phyloP scores from a whole-genome alignment of 1,140 invertebrate genomes.

The Ceratitis capitata region DNA sequence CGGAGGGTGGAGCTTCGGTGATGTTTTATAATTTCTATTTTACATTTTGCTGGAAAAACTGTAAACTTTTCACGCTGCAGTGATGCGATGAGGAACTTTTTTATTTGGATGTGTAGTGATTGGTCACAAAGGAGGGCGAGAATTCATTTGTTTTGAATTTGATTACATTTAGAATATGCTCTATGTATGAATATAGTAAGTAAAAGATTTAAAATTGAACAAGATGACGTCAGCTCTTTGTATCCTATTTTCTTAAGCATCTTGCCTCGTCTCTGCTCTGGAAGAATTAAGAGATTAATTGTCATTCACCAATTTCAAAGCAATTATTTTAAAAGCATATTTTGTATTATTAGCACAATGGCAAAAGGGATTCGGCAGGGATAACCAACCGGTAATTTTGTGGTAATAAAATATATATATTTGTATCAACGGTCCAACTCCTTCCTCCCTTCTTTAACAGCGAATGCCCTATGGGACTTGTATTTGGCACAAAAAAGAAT shows the following conservation, averaged over 20 bases:
- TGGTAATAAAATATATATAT: too few species aligned
- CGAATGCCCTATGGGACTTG: neutral
- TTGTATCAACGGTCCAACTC: neutral
- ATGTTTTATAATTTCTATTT: neutral
- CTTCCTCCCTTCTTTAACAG: neutral
- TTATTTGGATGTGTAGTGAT: neutral
- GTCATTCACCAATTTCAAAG: constrained; percentile 39
- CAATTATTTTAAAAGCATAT: constrained; percentile 45
- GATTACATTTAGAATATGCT: too few species aligned
- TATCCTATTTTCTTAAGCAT: neutral
- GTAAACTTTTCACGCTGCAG: neutral
- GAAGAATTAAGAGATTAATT: neutral
- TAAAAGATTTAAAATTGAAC: too few species aligned
- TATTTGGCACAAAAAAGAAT: neutral
- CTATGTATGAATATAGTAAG: too few species aligned
- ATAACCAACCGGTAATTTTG: neutral
- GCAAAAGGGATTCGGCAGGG: neutral
- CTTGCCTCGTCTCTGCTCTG: neutral
- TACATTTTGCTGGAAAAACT: neutral
- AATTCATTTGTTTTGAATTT: neutral
- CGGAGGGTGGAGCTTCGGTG: constrained; percentile 4
- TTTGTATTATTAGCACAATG: constrained; percentile 11
- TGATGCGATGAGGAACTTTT: neutral
- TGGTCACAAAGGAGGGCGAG: neutral
- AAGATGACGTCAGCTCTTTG: too few species aligned